Percentiles rank a stretch among this genome's conserved stretches.
Conservation (phyloP, 2,888 invertebrate species). For the Agrochola lychnidis region DNA sequence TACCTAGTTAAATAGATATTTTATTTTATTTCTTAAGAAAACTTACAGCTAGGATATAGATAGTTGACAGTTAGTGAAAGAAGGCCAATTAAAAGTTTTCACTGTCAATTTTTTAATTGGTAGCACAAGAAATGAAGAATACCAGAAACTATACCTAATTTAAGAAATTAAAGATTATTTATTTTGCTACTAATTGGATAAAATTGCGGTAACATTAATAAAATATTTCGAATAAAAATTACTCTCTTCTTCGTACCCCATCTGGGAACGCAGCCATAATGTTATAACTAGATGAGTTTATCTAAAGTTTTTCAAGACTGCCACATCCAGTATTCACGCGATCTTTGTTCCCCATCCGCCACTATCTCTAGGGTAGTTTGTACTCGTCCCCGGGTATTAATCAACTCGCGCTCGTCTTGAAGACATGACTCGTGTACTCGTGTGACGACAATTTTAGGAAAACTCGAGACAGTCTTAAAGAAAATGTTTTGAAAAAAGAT, state of each 20-base stretch:
- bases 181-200: background rate
- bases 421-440: constrained; percentile 53
- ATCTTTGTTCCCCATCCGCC: constrained; percentile 6
- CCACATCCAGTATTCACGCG: constrained; percentile 33
- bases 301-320: background rate
- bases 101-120: too few relatives aligned
- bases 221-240: background rate
- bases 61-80: too few relatives aligned
- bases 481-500: background rate
- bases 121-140: too few relatives aligned
- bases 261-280: background rate
- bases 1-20: too few relatives aligned
- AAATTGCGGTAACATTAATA: background rate
- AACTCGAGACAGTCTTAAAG: constrained; percentile 9
- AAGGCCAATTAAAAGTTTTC: too few relatives aligned
- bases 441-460: constrained; percentile 24
- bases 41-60: too few relatives aligned
- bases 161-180: too few relatives aligned
- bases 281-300: background rate
- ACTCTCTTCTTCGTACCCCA: background rate
- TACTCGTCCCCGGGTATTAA: constrained; percentile 67
- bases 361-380: constrained; percentile 59
- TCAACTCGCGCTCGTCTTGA: constrained; percentile 60
- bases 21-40: too few relatives aligned
- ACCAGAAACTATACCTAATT: too few relatives aligned